phyloP scores from a whole-genome alignment of 2,888 invertebrate species.

The Plusia festucae region DNA sequence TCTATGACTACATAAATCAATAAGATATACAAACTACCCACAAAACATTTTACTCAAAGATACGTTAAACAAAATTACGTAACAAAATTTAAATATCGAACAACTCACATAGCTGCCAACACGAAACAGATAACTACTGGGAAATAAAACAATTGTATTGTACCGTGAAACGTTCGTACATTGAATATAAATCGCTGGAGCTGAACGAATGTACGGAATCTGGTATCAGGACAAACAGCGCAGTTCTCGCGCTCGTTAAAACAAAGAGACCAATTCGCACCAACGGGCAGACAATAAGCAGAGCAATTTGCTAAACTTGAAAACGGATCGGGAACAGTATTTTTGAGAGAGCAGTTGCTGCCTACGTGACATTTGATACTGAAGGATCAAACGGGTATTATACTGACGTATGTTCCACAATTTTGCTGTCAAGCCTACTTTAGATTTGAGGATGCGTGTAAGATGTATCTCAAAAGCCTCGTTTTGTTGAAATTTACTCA shows the following conservation, averaged over 20 bases:
- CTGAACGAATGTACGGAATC: slow-evolving; percentile 29
- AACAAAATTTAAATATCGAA: not conserved
- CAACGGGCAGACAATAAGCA: slow-evolving; percentile 44
- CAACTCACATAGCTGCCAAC: not conserved
- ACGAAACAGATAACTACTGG: slow-evolving; percentile 6
- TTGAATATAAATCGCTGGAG: slow-evolving; percentile 31
- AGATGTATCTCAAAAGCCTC: too few relatives aligned
- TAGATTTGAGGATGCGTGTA: too few relatives aligned
- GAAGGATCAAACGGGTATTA: not conserved
- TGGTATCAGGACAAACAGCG: slow-evolving; percentile 27
- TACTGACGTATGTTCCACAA: not conserved
- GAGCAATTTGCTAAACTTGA: slow-evolving; percentile 41
- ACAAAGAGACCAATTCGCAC: slow-evolving; percentile 46
- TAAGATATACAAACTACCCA: not conserved
- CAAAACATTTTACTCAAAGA: not conserved
- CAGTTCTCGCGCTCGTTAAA: slow-evolving; percentile 35
- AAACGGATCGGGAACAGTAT: slow-evolving; percentile 18
- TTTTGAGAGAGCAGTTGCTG: slow-evolving; percentile 27
- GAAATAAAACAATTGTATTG: slow-evolving; percentile 20
- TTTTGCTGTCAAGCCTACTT: not conserved
- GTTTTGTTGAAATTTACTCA: too few relatives aligned
- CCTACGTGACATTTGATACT: slow-evolving; percentile 5
- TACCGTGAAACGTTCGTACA: slow-evolving; percentile 13
- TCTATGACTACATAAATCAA: not conserved
- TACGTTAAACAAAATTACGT: not conserved